These are phyloP conservation scores for Onchidella celtica DNA, from an alignment of 2,888 invertebrate species.

Conservation along the genomic window DNA sequence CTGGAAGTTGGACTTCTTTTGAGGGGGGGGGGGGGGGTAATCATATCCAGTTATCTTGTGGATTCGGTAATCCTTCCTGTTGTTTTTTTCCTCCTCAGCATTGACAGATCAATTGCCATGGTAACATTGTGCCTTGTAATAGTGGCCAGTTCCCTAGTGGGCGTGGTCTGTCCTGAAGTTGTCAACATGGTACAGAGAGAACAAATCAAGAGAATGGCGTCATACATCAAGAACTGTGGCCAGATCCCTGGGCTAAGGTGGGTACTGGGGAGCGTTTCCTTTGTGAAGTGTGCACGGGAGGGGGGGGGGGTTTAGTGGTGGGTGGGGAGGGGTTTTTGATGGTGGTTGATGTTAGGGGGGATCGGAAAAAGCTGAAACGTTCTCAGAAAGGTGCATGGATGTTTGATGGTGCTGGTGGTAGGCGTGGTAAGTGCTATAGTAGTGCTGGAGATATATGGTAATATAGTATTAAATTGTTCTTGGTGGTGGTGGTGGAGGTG, in stretches of 20 bases:
- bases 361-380: too few relatives aligned
- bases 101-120: not conserved
- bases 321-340: not conserved
- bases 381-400: too few relatives aligned
- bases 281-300: not conserved
- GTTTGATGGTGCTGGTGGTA: too few relatives aligned
- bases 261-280: not conserved
- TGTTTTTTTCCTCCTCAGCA: too few relatives aligned
- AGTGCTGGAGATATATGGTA: too few relatives aligned
- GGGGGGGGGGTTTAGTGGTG: not conserved
- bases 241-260: not conserved
- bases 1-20: too few relatives aligned
- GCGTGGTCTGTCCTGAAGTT: not conserved
- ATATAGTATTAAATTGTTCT: too few relatives aligned
- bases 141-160: not conserved
- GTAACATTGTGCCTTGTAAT: not conserved
- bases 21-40: too few relatives aligned
- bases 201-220: not conserved
- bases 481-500: too few relatives aligned
- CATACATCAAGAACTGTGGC: not conserved
- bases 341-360: not conserved
- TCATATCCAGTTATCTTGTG: too few relatives aligned
- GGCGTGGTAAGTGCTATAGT: too few relatives aligned
- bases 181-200: not conserved
- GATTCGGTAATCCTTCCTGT: too few relatives aligned